Base-by-base conservation (phyloP, 1,140 invertebrate species). In the Chironomus striatipennis region DNA sequence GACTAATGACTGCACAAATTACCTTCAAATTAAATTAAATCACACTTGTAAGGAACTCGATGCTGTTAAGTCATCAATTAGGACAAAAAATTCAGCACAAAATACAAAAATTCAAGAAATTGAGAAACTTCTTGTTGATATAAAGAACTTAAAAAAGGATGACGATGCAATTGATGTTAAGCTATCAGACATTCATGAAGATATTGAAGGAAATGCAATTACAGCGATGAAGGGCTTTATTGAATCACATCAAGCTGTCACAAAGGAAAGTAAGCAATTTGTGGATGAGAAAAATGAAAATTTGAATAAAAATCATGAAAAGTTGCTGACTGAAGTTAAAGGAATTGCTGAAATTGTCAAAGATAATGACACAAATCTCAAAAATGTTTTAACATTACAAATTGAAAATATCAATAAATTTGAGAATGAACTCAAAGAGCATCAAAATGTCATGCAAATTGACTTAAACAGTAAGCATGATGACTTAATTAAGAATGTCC, bases 391-490 rank as follows among this genome's bases (percentile, higher is more conserved):
- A 42, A 12, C 2, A 12, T 5, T 6, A 0, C 34, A 73, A 42
- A n/a, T 10, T 42, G 42, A 42, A 10, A 43, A 42, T 21, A 18
- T 73, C 34, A 42, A 42, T 9, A 73, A 43, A 24, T 21, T 42
- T 72, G 70, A 18, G n/a, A 43, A 73, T 15, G 18, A n/a, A 18
- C 9, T 5, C 12, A 73, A 42, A 10, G 47, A 34, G 7, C 70
- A 43, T 12, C 12, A 76, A 8, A 77, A 74, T 74, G 18, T 34
- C 7, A 75, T 73, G 65, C 20, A 76, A 9, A 43, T 43, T 42
- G 47, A 65, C 7, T 42, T 77, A 17, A 75, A 76, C 57, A 24
- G 73, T 18, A 75, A 76, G 73, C 7, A 34, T 1, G 24, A 1
- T 34, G 24, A 34, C 24, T 34, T 34, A 34, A 73, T 17, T 47